A percentile compares a stretch with the other conserved stretches of the same genome.
phyloP scores from a whole-genome alignment of 30 jellyfish, hydroid and myxozoan species.

The Sanderia malayensis region DNA sequence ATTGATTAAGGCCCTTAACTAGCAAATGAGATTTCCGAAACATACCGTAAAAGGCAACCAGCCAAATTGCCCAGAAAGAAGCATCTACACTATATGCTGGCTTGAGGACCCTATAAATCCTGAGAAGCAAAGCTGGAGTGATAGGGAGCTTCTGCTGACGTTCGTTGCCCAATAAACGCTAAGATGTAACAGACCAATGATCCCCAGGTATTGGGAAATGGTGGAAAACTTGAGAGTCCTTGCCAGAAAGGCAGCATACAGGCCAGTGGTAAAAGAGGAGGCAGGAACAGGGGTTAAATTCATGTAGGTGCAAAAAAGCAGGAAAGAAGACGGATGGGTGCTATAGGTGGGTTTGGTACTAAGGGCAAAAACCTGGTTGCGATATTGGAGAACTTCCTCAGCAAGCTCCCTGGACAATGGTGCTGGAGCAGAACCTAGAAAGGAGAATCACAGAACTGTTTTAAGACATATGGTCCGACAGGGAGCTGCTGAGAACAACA shows the following conservation, averaged over 20 bases:
- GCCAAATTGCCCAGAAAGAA: slow-evolving; percentile 28
- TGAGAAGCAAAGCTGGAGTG: slow-evolving; percentile 8
- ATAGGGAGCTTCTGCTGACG: slow-evolving; percentile 6
- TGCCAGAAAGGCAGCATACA: slow-evolving; percentile 19
- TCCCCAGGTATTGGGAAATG: slow-evolving; percentile 3
- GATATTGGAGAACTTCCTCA: slow-evolving; percentile 3
- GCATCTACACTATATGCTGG: slow-evolving; percentile 8
- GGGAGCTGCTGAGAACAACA: slow-evolving; percentile 8
- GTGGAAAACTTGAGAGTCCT: slow-evolving; percentile 7
- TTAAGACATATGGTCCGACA: slow-evolving; percentile 17
- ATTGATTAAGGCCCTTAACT: not conserved
- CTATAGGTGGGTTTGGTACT: not conserved
- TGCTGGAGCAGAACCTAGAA: slow-evolving; percentile 23
- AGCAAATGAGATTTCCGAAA: slow-evolving; percentile 10
- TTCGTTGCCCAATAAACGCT: slow-evolving; percentile 2
- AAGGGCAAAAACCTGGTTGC: slow-evolving; percentile 1
- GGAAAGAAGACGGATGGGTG: not conserved
- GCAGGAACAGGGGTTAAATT: not conserved
- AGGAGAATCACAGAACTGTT: slow-evolving; percentile 18
- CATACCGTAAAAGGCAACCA: slow-evolving; percentile 25
- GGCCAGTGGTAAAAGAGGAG: not conserved
- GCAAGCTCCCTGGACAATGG: slow-evolving; percentile 16
- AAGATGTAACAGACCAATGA: slow-evolving; percentile 1
- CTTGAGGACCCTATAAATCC: not conserved
- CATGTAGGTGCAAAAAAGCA: not conserved